Percentiles rank a stretch among this genome's conserved stretches.
Evolutionary conservation across 2,797 vertebrate genomes (phyloP).

Genomic region (Falco peregrinus): DNA sequence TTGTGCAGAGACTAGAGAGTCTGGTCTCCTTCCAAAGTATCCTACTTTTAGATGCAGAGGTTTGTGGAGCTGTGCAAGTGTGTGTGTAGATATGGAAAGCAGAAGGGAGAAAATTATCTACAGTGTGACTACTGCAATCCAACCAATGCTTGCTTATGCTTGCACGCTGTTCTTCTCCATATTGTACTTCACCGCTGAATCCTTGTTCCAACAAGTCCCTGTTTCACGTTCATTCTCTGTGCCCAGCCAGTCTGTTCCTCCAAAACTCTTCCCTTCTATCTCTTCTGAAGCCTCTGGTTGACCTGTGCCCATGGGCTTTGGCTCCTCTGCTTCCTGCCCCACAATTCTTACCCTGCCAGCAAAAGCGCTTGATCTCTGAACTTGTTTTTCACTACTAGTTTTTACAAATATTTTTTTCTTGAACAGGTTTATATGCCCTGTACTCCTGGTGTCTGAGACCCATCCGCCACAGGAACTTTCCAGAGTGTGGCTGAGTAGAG

Average conservation of each 20-base stretch:
- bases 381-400: background rate
- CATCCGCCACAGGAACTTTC: background rate
- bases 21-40: background rate
- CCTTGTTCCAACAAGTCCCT: background rate
- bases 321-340: background rate
- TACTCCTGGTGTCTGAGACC: background rate
- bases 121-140: background rate
- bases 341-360: background rate
- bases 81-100: background rate
- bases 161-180: background rate
- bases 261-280: background rate
- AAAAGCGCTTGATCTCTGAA: background rate
- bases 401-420: background rate
- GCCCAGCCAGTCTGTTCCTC: background rate
- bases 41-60: background rate
- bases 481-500: background rate
- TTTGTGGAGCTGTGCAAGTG: background rate
- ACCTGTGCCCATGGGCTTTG: background rate
- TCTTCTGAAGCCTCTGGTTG: background rate
- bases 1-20: background rate
- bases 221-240: rapidly evolving
- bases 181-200: background rate
- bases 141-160: background rate
- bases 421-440: background rate
- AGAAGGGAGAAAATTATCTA: background rate